Percentiles rank a stretch among this genome's conserved stretches.
These are phyloP conservation scores for Stenodema calcarata DNA, from an alignment of 2,888 invertebrate genomes.

Conservation along the genomic window DNA sequence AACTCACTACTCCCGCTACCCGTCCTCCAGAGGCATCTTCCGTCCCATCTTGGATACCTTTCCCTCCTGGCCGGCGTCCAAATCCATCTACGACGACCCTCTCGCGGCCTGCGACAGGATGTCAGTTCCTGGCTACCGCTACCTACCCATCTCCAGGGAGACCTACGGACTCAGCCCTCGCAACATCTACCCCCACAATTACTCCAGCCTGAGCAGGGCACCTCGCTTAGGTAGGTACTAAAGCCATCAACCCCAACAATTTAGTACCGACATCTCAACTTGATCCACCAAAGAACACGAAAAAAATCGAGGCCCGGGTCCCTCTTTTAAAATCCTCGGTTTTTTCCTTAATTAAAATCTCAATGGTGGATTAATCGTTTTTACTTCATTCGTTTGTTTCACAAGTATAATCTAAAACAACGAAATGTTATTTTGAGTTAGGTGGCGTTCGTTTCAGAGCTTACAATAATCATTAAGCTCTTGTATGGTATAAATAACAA, in stretches of 20 bases:
- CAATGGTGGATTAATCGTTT: background rate
- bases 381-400: background rate
- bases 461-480: slow-evolving; percentile 19
- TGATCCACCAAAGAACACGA: background rate
- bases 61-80: slow-evolving; percentile 77
- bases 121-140: slow-evolving; percentile 87
- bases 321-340: slow-evolving; percentile 21
- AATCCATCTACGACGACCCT: slow-evolving; percentile 89
- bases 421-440: background rate
- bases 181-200: slow-evolving; percentile 86
- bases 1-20: slow-evolving; percentile 59
- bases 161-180: slow-evolving; percentile 89
- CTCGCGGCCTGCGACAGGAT: slow-evolving; percentile 81
- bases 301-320: slow-evolving; percentile 21
- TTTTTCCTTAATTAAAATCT: background rate
- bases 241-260: slow-evolving; percentile 25
- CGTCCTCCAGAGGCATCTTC: slow-evolving; percentile 65
- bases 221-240: slow-evolving; percentile 78
- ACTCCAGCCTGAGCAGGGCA: slow-evolving; percentile 63
- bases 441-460: slow-evolving; percentile 21
- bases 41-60: slow-evolving; percentile 70
- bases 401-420: background rate
- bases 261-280: background rate
- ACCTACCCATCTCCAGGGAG: slow-evolving; percentile 88
- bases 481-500: slow-evolving; percentile 22